Base-by-base conservation (phyloP, 2,113 vertebrate genomes). In the Echinops telfairi region DNA sequence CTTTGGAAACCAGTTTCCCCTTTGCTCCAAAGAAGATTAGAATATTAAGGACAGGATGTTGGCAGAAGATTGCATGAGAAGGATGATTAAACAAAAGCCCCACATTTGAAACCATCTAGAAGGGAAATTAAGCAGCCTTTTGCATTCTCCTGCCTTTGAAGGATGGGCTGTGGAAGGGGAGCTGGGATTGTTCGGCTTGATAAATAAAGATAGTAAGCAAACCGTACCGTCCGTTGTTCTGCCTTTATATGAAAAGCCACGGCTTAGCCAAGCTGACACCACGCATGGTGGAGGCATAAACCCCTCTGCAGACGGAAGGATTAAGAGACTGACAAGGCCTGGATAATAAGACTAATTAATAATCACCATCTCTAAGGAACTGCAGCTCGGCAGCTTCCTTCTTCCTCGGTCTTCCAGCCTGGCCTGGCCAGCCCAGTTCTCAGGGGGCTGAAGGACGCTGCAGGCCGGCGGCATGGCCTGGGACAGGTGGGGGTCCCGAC, bases 331-430 rank as follows among this genome's bases (percentile, higher is more conserved):
- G 91, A 95, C 96, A 91, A 87, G 66, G 79, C 75, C 77, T 38
- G 94, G 89, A 87, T 96, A 97, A 96, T 96, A 95, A 95, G 94
- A 88, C 94, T 96, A 96, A 98, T 96, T 94, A 96, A 97, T 97
- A 96, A 96, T 83, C 92, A 71, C 88, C 83, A 77, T 95, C 89
- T 97, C 95, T 58, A 43, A 92, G 95, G 95, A 91, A 33, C 80
- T 0, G 20, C 22, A 22, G 82, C 31, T 70, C 84, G 62, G 68
- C 68, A 66, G 78, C 76, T 57, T 43, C 79, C 6, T 78, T 71
- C 90, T 76, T 73, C 83, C 90, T 88, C 80, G n/a, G 81, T n/a
- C 83, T 68, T 60, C 76, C 38, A 29, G 62, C 25, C 31, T 5
- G 38, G 84, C 38, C 31, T 16, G 4, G 66, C 40, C 58, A 64